Percentiles rank a stretch among this genome's conserved stretches.
These are phyloP conservation scores for Drosophila percnosoma DNA, from an alignment of 2,888 invertebrate species.

Conservation along the genomic window DNA sequence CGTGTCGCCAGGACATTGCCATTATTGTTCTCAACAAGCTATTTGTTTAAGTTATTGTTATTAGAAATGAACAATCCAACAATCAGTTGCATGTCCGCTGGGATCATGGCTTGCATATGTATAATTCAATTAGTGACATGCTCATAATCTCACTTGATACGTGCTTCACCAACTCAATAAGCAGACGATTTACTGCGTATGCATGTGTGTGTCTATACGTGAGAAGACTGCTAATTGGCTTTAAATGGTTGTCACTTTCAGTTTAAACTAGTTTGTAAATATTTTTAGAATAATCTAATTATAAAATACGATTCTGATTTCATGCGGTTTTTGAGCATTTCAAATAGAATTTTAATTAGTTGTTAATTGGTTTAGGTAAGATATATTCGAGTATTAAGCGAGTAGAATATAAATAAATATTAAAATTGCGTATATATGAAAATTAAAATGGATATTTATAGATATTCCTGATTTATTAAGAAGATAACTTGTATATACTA, in stretches of 20 bases:
- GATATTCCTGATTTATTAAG: background rate
- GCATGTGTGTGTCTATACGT: background rate
- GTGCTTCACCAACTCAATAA: slow-evolving; percentile 42
- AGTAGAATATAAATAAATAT: background rate
- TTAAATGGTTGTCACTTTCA: slow-evolving; percentile 4
- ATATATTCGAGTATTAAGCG: background rate
- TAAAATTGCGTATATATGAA: background rate
- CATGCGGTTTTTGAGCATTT: too few relatives aligned
- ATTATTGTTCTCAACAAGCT: slow-evolving; percentile 40
- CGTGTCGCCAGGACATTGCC: slow-evolving; percentile 50
- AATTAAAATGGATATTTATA: background rate
- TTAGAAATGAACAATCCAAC: slow-evolving; percentile 40
- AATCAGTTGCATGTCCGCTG: slow-evolving; percentile 44
- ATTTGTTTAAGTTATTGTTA: slow-evolving; percentile 62
- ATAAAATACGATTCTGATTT: too few relatives aligned
- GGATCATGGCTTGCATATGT: slow-evolving; percentile 44
- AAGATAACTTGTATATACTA: background rate
- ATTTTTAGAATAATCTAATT: background rate
- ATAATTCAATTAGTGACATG: slow-evolving; percentile 66
- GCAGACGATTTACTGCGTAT: background rate
- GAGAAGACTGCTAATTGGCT: slow-evolving; percentile 30
- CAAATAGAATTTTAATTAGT: background rate
- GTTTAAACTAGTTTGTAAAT: background rate
- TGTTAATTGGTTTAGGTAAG: background rate
- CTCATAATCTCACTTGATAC: slow-evolving; percentile 49